Percentiles rank a stretch among this genome's conserved stretches.
Conservation (phyloP, 1,140 invertebrate species). For the Drosophila pruinosa region DNA sequence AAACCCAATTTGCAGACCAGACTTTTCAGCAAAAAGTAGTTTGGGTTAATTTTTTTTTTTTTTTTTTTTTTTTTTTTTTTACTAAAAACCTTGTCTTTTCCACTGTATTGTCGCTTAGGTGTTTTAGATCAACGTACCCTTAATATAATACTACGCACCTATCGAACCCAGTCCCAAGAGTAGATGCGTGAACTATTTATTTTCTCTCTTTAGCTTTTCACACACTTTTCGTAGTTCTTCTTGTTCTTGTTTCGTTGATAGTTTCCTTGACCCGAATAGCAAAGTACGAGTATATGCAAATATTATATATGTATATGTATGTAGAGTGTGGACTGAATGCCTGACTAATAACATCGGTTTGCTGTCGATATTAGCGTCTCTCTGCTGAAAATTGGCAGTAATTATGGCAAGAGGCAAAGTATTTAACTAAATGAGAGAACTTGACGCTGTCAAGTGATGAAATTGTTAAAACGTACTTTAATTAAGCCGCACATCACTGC, state of each 20-base stretch:
- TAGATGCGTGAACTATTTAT: conserved; percentile 31
- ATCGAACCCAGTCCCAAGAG: background rate
- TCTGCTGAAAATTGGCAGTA: conserved; percentile 47
- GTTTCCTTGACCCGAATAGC: conserved; percentile 74
- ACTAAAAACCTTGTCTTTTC: background rate
- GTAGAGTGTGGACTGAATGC: conserved; percentile 18
- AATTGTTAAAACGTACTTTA: conserved; percentile 61
- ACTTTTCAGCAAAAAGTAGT: too few relatives aligned
- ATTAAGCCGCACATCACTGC: conserved; percentile 52
- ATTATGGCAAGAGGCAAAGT: conserved; percentile 45
- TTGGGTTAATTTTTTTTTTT: too few relatives aligned
- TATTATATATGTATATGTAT: conserved; percentile 42
- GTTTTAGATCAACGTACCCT: conserved; percentile 7
- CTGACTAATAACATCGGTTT: conserved; percentile 12
- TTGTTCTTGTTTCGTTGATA: conserved; percentile 49
- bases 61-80: too few relatives aligned
- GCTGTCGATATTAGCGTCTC: background rate
- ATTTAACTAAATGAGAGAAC: conserved; percentile 21
- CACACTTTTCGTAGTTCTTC: background rate
- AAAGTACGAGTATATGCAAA: conserved; percentile 38
- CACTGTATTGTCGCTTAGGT: background rate
- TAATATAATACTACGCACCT: background rate
- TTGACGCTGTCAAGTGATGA: conserved; percentile 50
- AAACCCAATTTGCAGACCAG: too few relatives aligned
- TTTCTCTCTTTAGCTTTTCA: background rate